phyloP scores from a whole-genome alignment of 2,113 vertebrate species.

The Planiliza haematocheilus region DNA sequence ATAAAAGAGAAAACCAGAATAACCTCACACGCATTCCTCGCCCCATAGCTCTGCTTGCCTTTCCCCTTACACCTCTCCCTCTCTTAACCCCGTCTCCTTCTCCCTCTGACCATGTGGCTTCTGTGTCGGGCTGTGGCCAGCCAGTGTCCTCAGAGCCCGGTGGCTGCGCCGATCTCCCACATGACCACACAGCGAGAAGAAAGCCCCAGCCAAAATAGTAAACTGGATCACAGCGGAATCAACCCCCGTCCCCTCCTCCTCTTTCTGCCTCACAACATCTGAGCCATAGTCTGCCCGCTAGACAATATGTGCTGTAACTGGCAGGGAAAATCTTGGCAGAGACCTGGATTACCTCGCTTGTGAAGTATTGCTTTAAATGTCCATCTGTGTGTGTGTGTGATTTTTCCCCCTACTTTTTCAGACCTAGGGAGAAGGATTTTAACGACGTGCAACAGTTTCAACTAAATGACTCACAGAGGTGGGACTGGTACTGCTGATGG shows the following conservation, averaged over 20 bases:
- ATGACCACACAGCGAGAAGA: slow-evolving; percentile 82
- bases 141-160: slow-evolving; percentile 66
- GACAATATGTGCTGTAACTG: slow-evolving; percentile 69
- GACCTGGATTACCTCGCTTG: slow-evolving; percentile 69
- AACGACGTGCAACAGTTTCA: slow-evolving; percentile 73
- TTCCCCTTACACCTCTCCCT: slow-evolving; percentile 33
- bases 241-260: slow-evolving; percentile 39
- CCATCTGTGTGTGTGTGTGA: slow-evolving; percentile 12
- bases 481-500: slow-evolving; percentile 78
- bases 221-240: slow-evolving; percentile 76
- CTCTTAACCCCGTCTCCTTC: slow-evolving; percentile 20
- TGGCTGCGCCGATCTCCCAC: slow-evolving; percentile 58
- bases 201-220: slow-evolving; percentile 77
- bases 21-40: slow-evolving; percentile 56
- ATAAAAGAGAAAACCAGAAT: slow-evolving; percentile 53
- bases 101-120: slow-evolving; percentile 65
- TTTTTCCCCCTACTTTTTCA: slow-evolving; percentile 19
- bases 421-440: slow-evolving; percentile 51
- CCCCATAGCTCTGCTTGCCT: slow-evolving; percentile 32
- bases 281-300: slow-evolving; percentile 59
- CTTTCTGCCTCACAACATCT: slow-evolving; percentile 61
- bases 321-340: slow-evolving; percentile 73
- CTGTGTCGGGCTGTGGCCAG: slow-evolving; percentile 65
- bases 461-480: slow-evolving; percentile 78
- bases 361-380: slow-evolving; percentile 71